These are phyloP conservation scores for Melanophora roralis DNA, from an alignment of 2,888 invertebrate species.

Conservation along the genomic window DNA sequence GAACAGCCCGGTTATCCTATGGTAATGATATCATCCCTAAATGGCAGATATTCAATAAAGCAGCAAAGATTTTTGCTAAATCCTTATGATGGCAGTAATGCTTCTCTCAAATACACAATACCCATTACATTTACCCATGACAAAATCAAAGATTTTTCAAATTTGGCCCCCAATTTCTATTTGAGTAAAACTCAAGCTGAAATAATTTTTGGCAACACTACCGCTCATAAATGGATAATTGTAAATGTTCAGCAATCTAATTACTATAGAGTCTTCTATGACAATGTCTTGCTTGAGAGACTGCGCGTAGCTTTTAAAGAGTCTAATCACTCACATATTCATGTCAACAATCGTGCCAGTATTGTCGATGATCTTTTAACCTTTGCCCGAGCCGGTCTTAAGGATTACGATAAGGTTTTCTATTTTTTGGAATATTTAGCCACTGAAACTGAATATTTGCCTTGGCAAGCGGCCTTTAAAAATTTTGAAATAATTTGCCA, in stretches of 20 bases:
- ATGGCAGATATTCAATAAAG: slow-evolving; percentile 43
- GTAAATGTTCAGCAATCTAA: slow-evolving; percentile 72
- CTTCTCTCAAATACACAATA: slow-evolving; percentile 67
- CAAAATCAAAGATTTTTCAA: slow-evolving; percentile 64
- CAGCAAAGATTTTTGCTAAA: slow-evolving; percentile 70
- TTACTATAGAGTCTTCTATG: slow-evolving; percentile 84
- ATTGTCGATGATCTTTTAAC: slow-evolving; percentile 85
- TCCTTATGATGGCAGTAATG: slow-evolving; percentile 63
- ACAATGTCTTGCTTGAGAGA: slow-evolving; percentile 79
- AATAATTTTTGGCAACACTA: slow-evolving; percentile 28
- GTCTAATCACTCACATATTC: slow-evolving; percentile 65
- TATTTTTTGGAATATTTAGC: slow-evolving; percentile 83
- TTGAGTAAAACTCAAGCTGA: slow-evolving; percentile 55
- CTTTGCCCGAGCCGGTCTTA: slow-evolving; percentile 80
- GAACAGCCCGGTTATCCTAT: slow-evolving; percentile 83
- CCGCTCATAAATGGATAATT: slow-evolving; percentile 70
- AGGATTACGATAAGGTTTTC: slow-evolving; percentile 79
- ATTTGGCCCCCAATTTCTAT: slow-evolving; percentile 66
- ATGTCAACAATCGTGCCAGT: slow-evolving; percentile 84
- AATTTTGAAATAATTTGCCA: slow-evolving; percentile 60
- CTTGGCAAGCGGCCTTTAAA: slow-evolving; percentile 84
- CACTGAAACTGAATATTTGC: slow-evolving; percentile 83
- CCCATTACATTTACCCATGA: slow-evolving; percentile 69
- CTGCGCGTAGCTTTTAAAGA: slow-evolving; percentile 65
- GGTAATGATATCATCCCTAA: slow-evolving; percentile 77